Conservation (phyloP, 2,888 invertebrate genomes). For the Margaritifera margaritifera region DNA sequence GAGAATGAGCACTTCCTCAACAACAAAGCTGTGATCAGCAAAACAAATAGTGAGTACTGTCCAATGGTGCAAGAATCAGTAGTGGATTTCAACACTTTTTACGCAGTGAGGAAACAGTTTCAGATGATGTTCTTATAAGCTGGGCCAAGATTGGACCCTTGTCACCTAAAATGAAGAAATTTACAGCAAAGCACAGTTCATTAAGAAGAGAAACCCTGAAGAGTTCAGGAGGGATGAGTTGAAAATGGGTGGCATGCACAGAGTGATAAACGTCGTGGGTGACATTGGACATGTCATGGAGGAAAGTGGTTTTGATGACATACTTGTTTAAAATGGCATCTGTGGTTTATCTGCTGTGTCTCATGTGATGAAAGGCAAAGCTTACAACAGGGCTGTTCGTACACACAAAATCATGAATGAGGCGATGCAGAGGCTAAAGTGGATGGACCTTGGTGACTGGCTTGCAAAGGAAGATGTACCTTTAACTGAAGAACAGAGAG, state of each 20-base stretch:
- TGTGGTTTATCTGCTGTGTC: conserved; percentile 19
- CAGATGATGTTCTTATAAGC: conserved; percentile 7
- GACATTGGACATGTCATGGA: conserved; percentile 18
- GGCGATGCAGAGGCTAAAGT: conserved; percentile 4
- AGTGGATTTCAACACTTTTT: no score
- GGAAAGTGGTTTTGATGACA: conserved; percentile 12
- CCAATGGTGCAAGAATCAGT: conserved; percentile 8
- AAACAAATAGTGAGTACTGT: no score
- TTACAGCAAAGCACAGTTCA: conserved; percentile 25
- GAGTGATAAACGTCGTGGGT: conserved; percentile 21
- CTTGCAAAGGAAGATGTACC: no score
- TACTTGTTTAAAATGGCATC: conserved; percentile 8
- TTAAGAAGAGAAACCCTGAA: conserved; percentile 16
- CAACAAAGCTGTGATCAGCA: no score
- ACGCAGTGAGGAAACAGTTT: no score
- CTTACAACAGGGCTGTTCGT: no score
- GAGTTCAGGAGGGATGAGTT: no score
- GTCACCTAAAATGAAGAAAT: conserved; percentile 24
- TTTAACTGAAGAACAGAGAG: no score
- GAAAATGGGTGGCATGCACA: no score
- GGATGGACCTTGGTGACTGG: conserved; percentile 6
- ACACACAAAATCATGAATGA: conserved; percentile 18
- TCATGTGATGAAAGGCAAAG: no score
- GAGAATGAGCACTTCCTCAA: conserved; percentile 13
- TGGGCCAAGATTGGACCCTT: conserved; percentile 18